These are phyloP conservation scores for Diplosoma virens DNA, from an alignment of 23 tunicate genomes.

Conservation along the genomic window DNA sequence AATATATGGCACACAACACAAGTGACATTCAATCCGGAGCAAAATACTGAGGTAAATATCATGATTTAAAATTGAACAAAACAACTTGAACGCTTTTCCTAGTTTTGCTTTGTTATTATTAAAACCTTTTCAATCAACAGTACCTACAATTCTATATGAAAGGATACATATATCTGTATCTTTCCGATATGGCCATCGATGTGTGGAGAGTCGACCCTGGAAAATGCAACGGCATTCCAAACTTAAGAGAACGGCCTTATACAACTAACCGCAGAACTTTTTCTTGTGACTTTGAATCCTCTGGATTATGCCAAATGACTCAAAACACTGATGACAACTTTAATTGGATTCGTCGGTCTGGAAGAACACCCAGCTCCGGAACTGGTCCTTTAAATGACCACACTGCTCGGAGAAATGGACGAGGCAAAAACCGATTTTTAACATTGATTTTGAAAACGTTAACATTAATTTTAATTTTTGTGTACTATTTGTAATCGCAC, in stretches of 20 bases:
- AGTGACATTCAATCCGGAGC: conserved; percentile 31
- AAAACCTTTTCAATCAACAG: conserved; percentile 10
- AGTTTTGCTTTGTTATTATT: too few species aligned
- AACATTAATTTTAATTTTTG: too few species aligned
- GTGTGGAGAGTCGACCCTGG: too few species aligned
- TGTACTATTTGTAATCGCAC: too few species aligned
- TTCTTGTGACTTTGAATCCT: conserved; percentile 64
- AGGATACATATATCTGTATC: conserved; percentile 38
- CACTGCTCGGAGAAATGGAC: conserved; percentile 38
- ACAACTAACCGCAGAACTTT: too few species aligned
- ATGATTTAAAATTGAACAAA: background rate
- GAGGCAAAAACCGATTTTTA: too few species aligned
- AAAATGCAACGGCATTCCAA: too few species aligned
- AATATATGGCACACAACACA: conserved; percentile 45
- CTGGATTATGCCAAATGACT: conserved; percentile 43
- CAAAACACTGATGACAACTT: conserved; percentile 48
- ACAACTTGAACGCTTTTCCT: too few species aligned
- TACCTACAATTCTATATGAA: conserved; percentile 39
- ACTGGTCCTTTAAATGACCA: conserved; percentile 82
- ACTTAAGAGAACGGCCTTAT: too few species aligned
- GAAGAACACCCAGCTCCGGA: conserved; percentile 51
- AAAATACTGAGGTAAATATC: conserved; percentile 49
- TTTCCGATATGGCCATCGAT: conserved; percentile 41
- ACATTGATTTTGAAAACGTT: too few species aligned
- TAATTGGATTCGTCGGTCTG: conserved; percentile 61